These are phyloP conservation scores for Stegastes partitus DNA, from an alignment of 2,113 vertebrate genomes.

Conservation along the genomic window DNA sequence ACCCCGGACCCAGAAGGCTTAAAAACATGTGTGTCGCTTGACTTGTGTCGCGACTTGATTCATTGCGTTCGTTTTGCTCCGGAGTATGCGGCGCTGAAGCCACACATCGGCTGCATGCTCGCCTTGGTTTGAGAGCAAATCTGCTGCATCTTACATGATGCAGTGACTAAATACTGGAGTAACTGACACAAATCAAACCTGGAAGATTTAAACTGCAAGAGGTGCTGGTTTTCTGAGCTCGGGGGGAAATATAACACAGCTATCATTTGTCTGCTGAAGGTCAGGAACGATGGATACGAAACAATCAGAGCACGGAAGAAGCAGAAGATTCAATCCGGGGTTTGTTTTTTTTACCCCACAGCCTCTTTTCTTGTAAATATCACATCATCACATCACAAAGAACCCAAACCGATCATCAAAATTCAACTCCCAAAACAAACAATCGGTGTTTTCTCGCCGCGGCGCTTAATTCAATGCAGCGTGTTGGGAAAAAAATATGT, in stretches of 20 bases:
- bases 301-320: background rate
- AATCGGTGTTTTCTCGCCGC: background rate
- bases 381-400: slow-evolving; percentile 8
- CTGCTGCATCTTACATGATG: background rate
- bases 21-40: slow-evolving; percentile 8
- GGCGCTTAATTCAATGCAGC: background rate
- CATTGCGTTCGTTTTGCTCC: background rate
- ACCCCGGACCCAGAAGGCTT: too few relatives aligned
- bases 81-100: background rate
- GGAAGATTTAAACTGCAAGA: background rate
- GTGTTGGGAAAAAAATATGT: background rate
- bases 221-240: background rate
- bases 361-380: background rate
- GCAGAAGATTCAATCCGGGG: background rate
- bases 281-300: background rate
- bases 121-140: background rate
- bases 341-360: slow-evolving; percentile 13
- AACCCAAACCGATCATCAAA: background rate
- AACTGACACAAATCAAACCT: background rate
- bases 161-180: background rate
- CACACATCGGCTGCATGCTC: slow-evolving; percentile 22
- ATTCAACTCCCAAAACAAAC: background rate
- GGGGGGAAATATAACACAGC: slow-evolving; percentile 20
- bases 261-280: slow-evolving; percentile 1
- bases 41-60: slow-evolving; percentile 15